These are phyloP conservation scores for Empis livida DNA, from an alignment of 2,888 invertebrate genomes.

Conservation along the genomic window DNA sequence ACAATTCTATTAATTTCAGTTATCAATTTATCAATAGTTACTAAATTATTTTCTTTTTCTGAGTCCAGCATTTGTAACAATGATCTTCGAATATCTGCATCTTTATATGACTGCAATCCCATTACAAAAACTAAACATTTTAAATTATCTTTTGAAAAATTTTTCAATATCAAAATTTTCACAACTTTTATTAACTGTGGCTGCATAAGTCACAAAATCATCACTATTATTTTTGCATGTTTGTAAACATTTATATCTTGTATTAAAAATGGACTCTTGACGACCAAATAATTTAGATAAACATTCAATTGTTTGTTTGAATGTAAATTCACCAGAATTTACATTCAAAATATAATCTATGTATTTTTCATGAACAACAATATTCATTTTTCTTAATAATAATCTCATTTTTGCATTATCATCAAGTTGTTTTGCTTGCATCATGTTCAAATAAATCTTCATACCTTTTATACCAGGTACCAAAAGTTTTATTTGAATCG, in stretches of 20 bases:
- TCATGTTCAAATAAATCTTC: conserved; percentile 11
- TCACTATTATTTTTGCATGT: conserved; percentile 3
- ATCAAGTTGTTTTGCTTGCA: conserved; percentile 9
- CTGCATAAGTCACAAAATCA: conserved; percentile 2
- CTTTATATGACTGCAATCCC: background rate
- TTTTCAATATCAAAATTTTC: conserved; percentile 7
- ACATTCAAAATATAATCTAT: conserved; percentile 12
- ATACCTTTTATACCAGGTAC: conserved; percentile 10
- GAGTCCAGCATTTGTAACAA: conserved; percentile 2
- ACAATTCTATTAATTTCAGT: conserved; percentile 4
- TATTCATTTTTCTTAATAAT: conserved; percentile 10
- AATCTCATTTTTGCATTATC: conserved; percentile 12
- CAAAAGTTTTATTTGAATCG: conserved; percentile 1
- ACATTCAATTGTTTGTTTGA: conserved; percentile 2
- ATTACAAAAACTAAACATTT: conserved; percentile 6
- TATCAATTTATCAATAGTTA: conserved; percentile 7
- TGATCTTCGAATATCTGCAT: conserved; percentile 1
- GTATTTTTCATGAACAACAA: conserved; percentile 10
- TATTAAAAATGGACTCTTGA: conserved; percentile 3
- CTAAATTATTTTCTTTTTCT: background rate
- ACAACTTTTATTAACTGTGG: conserved; percentile 1
- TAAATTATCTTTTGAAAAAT: conserved; percentile 3
- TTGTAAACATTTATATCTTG: conserved; percentile 3
- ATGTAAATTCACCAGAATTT: conserved; percentile 6
- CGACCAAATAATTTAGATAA: background rate